phyloP scores from a whole-genome alignment of 2,113 vertebrate species.

The Halichoeres trimaculatus region DNA sequence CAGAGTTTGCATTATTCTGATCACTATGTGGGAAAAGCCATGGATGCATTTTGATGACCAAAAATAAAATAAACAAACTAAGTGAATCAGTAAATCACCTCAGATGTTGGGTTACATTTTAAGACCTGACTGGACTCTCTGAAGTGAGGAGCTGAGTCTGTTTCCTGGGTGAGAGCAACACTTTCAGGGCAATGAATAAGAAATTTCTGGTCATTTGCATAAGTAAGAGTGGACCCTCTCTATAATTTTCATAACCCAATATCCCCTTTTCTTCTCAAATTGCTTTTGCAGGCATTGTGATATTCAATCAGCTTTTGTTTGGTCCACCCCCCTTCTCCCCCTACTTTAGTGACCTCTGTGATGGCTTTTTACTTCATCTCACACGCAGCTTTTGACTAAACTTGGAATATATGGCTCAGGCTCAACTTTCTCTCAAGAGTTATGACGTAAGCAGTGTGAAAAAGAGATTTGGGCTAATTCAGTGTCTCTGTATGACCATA shows the following conservation, averaged over 20 bases:
- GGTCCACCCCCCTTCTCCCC: constrained; percentile 81
- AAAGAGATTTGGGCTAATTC: constrained; percentile 75
- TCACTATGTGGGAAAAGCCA: neutral
- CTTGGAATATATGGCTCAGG: constrained; percentile 64
- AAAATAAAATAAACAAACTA: neutral
- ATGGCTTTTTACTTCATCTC: constrained; percentile 89
- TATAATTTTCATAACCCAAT: constrained; percentile 89
- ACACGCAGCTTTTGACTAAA: constrained; percentile 63
- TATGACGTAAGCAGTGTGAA: constrained; percentile 74
- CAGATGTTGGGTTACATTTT: constrained; percentile 16
- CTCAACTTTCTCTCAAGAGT: constrained; percentile 67
- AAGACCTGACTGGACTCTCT: constrained; percentile 30
- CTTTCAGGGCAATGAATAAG: constrained; percentile 64
- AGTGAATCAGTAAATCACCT: no score
- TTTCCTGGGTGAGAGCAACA: constrained; percentile 62
- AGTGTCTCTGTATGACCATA: constrained; percentile 62
- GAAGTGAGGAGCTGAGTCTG: neutral
- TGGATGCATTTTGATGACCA: neutral
- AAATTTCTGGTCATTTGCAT: constrained; percentile 71
- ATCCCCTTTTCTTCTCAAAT: constrained; percentile 88
- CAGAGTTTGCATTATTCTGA: neutral
- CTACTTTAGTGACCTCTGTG: constrained; percentile 82
- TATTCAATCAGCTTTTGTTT: constrained; percentile 86
- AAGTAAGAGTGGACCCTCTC: constrained; percentile 74
- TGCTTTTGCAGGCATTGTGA: constrained; percentile 91